Evolutionary conservation across 2,113 vertebrate genomes (phyloP), one percentile per base, ranked within the genome.

Genomic region (Siphamia tubifer): DNA sequence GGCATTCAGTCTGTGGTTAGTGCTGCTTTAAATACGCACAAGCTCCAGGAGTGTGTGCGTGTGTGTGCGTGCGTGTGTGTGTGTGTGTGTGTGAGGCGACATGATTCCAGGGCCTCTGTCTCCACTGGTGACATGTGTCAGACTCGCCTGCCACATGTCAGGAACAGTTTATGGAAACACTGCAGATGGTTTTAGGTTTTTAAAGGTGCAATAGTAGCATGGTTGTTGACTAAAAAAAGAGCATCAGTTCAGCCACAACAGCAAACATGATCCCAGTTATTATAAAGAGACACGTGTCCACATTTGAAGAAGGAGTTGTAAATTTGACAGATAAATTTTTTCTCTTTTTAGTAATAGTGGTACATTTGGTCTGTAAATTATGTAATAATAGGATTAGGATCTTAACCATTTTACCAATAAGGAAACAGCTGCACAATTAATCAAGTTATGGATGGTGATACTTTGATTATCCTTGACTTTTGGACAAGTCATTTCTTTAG

Each of bases 1-100:
- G 87, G 84, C 81, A 79, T 74, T 45, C 82, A 81, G 86, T 58
- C 79, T 89, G 91, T 80, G 91, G 89, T 91, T 84, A 85, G 85
- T 27, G 25, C 68, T 57, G 84, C 85, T 88, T 81, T 81, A 85
- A 86, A 82, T 71, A 82, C 44, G 64, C 74, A 72, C 87, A 35
- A 77, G 84, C 87, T 69, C 23, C 6, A n/a, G n/a, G n/a, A n/a
- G n/a, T n/a, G n/a, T n/a, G n/a, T n/a, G n/a, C n/a, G n/a, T n/a
- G n/a, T n/a, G n/a, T n/a, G n/a, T n/a, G n/a, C n/a, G n/a, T n/a
- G n/a, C n/a, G n/a, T n/a, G n/a, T n/a, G n/a, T n/a, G n/a, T n/a
- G n/a, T n/a, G n/a, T n/a, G n/a, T n/a, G 77, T 81, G 85, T 84
- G 87, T 77, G 85, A 88, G 87, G 80, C 68, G 62, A 79, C 57